These are phyloP conservation scores for Eurystomus gularis DNA, from an alignment of 2,113 vertebrate species.

Conservation along the genomic window DNA sequence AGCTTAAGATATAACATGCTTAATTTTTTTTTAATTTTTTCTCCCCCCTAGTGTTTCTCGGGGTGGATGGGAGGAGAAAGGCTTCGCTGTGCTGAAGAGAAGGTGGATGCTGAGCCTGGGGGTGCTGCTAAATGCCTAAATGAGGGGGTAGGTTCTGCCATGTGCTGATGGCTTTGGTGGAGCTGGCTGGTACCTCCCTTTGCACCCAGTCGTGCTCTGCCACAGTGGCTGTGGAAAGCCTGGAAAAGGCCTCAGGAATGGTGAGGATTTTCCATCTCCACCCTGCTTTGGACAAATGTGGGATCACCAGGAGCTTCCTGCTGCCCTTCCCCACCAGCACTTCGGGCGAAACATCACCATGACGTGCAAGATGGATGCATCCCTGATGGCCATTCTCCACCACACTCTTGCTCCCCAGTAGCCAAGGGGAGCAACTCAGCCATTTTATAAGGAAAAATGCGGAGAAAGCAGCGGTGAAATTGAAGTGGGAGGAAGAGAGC, in stretches of 20 bases:
- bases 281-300: background rate
- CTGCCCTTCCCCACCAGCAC: background rate
- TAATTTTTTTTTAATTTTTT: constrained; percentile 42
- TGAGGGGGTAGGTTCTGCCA: background rate
- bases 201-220: background rate
- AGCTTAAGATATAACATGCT: constrained; percentile 41
- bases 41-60: background rate
- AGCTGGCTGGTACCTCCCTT: background rate
- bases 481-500: background rate
- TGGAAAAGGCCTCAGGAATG: background rate
- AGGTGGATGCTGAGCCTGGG: background rate
- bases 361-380: background rate
- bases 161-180: background rate
- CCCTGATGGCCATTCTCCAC: background rate
- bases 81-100: background rate
- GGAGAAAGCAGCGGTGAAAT: background rate
- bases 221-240: fast-evolving
- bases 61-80: background rate
- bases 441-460: background rate
- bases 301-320: background rate
- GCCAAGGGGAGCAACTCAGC: background rate
- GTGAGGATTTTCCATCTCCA: background rate
- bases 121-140: background rate
- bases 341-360: fast-evolving
- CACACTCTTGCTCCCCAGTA: background rate